Evolutionary conservation across 2,888 invertebrate species (phyloP), one percentile per base, ranked within the genome.

Genomic region (Gryllus longicercus): DNA sequence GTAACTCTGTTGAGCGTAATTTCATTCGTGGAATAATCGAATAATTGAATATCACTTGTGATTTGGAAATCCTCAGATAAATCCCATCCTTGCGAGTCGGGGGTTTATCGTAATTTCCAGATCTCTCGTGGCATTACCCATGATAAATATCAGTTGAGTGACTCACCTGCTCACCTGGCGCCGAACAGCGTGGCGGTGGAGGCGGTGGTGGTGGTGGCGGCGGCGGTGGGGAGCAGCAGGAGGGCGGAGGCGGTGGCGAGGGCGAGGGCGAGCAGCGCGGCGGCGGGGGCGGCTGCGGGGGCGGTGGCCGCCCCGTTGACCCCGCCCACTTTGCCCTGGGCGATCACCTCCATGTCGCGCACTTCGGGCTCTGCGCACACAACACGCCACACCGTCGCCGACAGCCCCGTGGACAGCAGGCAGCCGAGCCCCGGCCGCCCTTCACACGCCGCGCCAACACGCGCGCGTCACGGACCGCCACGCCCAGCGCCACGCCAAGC

Each of bases 311-410:
- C 63, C 16, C n/a, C 63, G n/a, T n/a, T n/a, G n/a, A 14, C n/a
- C 16, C 16, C 63, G 63, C n/a, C n/a, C 63, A 63, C 63, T 63
- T 50, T 77, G 76, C 79, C 81, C 76, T 79, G 80, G 51, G 82
- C 83, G 10, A 82, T 83, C 81, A 83, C 82, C 16, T 82, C 82
- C 78, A 83, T 80, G 77, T 83, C 83, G 38, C 82, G 80, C 8
- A 83, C 82, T 77, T 83, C 83, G 18, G 83, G 83, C 51, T 83
- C 83, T 83, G 82, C 49, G 74, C 76, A 78, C 21, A 78, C 74
- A 21, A 81, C 78, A 78, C 16, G 25, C 21, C 74, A 49, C 38
- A 78, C 63, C 63, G 63, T 63, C 63, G 63, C 63, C 63, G 63
- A 63, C 16, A 63, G 63, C 16, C 49, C 38, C 23, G 38, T 25